A percentile compares a stretch with the other conserved stretches of the same genome.
Evolutionary conservation across 2,113 vertebrate species (phyloP).

Genomic region (Corythoichthys intestinalis): DNA sequence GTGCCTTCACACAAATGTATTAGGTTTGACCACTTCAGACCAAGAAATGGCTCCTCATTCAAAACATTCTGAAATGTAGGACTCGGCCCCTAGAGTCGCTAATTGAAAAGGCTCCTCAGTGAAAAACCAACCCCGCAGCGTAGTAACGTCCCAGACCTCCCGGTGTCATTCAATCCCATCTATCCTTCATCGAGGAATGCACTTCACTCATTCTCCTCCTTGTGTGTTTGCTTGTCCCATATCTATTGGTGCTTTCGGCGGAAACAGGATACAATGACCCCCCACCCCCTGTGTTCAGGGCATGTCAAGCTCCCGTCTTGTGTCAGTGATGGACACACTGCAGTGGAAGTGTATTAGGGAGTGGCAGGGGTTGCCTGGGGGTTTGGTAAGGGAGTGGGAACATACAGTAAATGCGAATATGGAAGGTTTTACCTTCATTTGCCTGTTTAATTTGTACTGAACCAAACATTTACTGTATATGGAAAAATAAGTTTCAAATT

Average conservation of each 20-base stretch:
- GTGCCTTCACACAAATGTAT: constrained; percentile 21
- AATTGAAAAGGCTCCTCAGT: constrained; percentile 20
- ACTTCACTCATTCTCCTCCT: constrained; percentile 57
- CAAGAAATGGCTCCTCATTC: too few relatives aligned
- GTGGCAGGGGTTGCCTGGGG: background rate
- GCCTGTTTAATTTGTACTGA: too few relatives aligned
- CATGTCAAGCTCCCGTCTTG: constrained; percentile 45
- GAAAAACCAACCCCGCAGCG: constrained; percentile 64
- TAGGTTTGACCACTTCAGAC: too few relatives aligned
- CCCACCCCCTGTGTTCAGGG: constrained; percentile 57
- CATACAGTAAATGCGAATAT: constrained; percentile 8
- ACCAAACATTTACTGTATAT: too few relatives aligned
- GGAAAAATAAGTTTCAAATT: too few relatives aligned
- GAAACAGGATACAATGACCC: constrained; percentile 64
- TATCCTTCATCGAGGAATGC: constrained; percentile 70
- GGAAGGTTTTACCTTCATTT: background rate
- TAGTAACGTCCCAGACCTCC: constrained; percentile 63
- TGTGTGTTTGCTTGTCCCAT: constrained; percentile 29
- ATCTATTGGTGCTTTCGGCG: constrained; percentile 55
- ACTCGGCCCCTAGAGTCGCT: too few relatives aligned
- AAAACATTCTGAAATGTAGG: too few relatives aligned
- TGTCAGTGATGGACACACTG: constrained; percentile 50
- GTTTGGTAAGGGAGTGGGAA: too few relatives aligned
- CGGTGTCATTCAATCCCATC: constrained; percentile 68
- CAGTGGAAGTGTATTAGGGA: constrained; percentile 9